Evolutionary conservation across 2,113 vertebrate genomes (phyloP).

Genomic region (Carassius carassius): DNA sequence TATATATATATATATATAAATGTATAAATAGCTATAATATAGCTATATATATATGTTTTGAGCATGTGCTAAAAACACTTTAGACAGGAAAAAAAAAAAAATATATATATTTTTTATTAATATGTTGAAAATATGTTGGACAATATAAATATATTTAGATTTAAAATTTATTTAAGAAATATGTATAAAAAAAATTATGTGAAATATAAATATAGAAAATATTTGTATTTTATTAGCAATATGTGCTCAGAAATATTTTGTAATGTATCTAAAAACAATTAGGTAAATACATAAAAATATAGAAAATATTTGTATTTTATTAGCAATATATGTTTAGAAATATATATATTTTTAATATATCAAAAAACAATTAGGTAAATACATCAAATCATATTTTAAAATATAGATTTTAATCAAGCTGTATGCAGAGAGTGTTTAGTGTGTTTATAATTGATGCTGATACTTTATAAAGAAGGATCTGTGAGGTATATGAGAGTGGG

Average conservation of each 20-base stretch:
- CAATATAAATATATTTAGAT: background rate
- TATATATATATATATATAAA: no score
- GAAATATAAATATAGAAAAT: background rate
- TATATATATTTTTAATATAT: background rate
- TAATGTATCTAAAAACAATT: background rate
- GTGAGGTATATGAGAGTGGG: conserved; percentile 23
- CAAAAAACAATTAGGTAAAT: no score
- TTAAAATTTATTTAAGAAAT: background rate
- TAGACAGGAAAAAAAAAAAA: background rate
- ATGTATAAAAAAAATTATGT: background rate
- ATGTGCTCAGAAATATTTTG: background rate
- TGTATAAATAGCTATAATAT: no score
- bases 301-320: background rate
- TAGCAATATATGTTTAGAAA: background rate
- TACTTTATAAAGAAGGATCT: conserved; percentile 25
- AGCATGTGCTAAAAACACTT: background rate
- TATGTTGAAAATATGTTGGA: no score
- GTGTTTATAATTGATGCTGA: background rate
- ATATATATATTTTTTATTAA: no score
- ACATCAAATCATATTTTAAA: background rate
- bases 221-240: background rate
- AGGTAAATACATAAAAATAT: background rate
- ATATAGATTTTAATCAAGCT: background rate
- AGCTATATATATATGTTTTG: background rate
- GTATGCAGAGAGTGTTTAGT: background rate